phyloP scores from a whole-genome alignment of 1,140 invertebrate species.

The Cydia strobilella region DNA sequence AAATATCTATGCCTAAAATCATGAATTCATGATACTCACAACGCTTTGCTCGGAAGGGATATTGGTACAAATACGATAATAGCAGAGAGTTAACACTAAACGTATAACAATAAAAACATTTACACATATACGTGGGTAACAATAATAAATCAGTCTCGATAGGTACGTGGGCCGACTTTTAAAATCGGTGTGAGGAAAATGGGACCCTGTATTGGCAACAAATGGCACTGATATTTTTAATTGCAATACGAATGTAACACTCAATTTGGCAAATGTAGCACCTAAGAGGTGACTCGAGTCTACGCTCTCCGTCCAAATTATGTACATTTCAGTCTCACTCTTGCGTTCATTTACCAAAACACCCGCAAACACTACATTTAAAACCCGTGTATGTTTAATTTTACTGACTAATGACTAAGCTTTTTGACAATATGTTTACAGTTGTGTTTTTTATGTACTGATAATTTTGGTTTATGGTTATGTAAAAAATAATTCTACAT shows the following conservation, averaged over 20 bases:
- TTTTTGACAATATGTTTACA: not conserved
- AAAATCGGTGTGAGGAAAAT: slow-evolving; percentile 12
- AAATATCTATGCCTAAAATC: too few species aligned
- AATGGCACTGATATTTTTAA: slow-evolving; percentile 28
- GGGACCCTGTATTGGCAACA: slow-evolving; percentile 25
- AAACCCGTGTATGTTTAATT: not conserved
- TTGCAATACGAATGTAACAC: slow-evolving; percentile 7
- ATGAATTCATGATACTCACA: not conserved
- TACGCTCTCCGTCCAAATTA: not conserved
- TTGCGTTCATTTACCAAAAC: not conserved
- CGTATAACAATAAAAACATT: slow-evolving; percentile 1
- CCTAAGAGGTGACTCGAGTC: not conserved
- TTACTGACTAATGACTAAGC: not conserved
- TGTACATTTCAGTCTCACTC: slow-evolving; percentile 10
- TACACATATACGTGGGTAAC: slow-evolving; percentile 8
- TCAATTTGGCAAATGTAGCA: slow-evolving; percentile 17
- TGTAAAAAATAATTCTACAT: not conserved
- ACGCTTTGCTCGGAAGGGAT: not conserved
- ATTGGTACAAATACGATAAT: slow-evolving; percentile 9
- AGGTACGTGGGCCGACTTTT: slow-evolving; percentile 22
- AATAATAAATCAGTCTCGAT: slow-evolving; percentile 16
- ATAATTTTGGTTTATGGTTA: not conserved
- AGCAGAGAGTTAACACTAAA: slow-evolving; percentile 8
- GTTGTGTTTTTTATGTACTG: not conserved
- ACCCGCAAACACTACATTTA: not conserved